phyloP scores from a whole-genome alignment of 1,140 invertebrate species.

The Bombus soroeensis region DNA sequence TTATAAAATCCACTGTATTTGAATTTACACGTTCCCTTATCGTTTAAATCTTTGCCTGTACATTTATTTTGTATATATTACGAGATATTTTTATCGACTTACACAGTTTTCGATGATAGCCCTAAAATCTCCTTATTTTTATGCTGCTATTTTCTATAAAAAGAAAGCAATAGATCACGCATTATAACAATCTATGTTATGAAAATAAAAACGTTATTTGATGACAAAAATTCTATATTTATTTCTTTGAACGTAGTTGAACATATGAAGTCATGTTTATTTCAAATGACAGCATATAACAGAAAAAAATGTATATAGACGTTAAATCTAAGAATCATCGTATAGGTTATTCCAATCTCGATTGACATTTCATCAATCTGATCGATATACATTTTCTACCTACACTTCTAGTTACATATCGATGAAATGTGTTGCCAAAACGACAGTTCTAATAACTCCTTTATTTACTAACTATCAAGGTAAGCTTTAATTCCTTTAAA shows the following conservation, averaged over 20 bases:
- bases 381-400: too few species aligned
- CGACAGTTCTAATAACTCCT: not conserved
- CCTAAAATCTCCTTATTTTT: not conserved
- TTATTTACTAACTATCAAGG: not conserved
- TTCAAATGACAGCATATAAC: not conserved
- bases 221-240: not conserved
- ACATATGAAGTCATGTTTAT: not conserved
- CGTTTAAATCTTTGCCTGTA: not conserved
- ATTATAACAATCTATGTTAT: not conserved
- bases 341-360: not conserved
- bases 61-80: not conserved
- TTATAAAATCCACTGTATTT: conserved; percentile 22
- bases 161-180: not conserved
- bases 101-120: not conserved
- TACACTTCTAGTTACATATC: not conserved
- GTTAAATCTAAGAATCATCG: not conserved
- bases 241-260: not conserved
- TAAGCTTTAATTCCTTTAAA: not conserved
- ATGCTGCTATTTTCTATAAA: not conserved
- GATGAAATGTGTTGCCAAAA: not conserved
- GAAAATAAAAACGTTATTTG: not conserved
- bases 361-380: too few species aligned
- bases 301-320: not conserved
- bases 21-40: not conserved
- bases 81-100: not conserved